These are phyloP conservation scores for Lampropteryx suffumata DNA, from an alignment of 2,888 invertebrate species.

Conservation along the genomic window DNA sequence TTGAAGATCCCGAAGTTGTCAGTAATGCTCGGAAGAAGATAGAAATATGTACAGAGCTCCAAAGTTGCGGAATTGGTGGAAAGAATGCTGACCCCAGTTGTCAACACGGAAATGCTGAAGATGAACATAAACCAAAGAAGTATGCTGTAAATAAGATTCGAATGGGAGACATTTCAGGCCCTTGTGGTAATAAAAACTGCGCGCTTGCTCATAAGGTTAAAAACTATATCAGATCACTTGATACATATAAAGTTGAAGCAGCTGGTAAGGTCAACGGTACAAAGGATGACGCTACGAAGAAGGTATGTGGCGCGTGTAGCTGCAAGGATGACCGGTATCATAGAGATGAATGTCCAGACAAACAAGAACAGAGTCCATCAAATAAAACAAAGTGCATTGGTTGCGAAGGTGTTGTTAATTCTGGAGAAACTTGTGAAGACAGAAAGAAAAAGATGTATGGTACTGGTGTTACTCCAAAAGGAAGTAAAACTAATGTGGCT, in stretches of 20 bases:
- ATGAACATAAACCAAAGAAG: conserved; percentile 43
- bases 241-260: conserved; percentile 60
- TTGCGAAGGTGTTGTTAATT: conserved; percentile 54
- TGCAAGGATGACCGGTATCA: conserved; percentile 73
- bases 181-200: conserved; percentile 73
- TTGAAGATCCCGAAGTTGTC: conserved; percentile 66
- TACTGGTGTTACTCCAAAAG: conserved; percentile 54
- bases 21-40: conserved; percentile 55
- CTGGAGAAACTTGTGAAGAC: conserved; percentile 64
- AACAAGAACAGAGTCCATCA: conserved; percentile 13
- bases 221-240: conserved; percentile 65
- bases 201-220: conserved; percentile 70
- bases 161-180: conserved; percentile 76
- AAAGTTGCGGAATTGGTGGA: conserved; percentile 56
- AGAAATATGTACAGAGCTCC: conserved; percentile 68
- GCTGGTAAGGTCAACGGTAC: conserved; percentile 41
- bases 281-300: conserved; percentile 46
- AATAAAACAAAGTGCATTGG: conserved; percentile 46
- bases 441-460: conserved; percentile 48
- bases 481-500: conserved; percentile 49
- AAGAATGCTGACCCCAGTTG: conserved; percentile 43
- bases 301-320: conserved; percentile 66
- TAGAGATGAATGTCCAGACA: conserved; percentile 60
- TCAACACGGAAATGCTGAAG: conserved; percentile 35
- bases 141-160: conserved; percentile 66